Base-by-base conservation (phyloP, 2,113 vertebrate species). In the Sialia sialis region DNA sequence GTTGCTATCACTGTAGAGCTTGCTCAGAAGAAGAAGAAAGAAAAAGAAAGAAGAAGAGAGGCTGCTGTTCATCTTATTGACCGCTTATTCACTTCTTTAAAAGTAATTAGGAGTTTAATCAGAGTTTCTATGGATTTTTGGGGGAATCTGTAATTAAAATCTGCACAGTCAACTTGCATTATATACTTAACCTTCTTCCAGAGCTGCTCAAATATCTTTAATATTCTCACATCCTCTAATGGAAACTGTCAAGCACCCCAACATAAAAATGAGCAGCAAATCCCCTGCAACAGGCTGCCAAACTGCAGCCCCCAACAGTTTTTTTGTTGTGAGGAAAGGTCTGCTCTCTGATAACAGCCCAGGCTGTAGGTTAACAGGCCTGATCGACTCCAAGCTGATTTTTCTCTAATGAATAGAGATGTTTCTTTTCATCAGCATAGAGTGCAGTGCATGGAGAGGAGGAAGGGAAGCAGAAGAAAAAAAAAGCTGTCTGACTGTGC, bases 111-210 rank as follows among this genome's bases (percentile, higher is more conserved):
- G 90, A 90, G 79, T 96, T 97, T 97, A 97, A 97, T 97, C 96
- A 96, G 94, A 91, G 94, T 90, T 97, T 95, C 92, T 95, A 96
- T 97, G 94, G 97, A 97, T 97, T 97, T 97, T 96, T 84, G 11
- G 21, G 55, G 49, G 95, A 97, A 97, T 97, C 97, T 97, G 96
- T 97, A 97, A 97, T 97, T 97, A 97, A 97, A 97, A 97, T 97
- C 97, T 97, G 84, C 62, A 55, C 94, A 88, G 81, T 95, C 81
- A 69, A 84, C 73, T 94, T 74, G 90, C 89, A 89, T 92, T 96
- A 95, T 95, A 70, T 93, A 91, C 88, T 95, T 92, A 95, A 93
- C 88, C 95, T 93, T 92, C 89, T 93, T 84, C 60, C 58, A 87
- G 66, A 85, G 66, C 86, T 83, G 68, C 72, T 91, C 43, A 83